These are phyloP conservation scores for Mustela nigripes DNA, from an alignment of 2,113 vertebrate genomes.

Conservation along the genomic window DNA sequence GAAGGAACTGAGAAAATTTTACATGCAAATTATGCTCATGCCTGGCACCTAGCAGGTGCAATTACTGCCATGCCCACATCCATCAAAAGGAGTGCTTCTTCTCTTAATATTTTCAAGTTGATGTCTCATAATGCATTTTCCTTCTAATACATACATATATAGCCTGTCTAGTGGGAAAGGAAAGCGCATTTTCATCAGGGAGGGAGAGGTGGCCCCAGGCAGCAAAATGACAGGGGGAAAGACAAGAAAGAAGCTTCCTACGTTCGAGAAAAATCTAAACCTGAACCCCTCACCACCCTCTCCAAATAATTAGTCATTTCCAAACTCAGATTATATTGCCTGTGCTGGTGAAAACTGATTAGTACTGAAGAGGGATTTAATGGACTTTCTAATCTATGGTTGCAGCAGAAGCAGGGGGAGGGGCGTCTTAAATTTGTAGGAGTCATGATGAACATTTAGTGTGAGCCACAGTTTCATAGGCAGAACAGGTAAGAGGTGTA, in stretches of 20 bases:
- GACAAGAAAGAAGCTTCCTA: background rate
- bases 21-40: slow-evolving; percentile 63
- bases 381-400: slow-evolving; percentile 42
- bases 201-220: background rate
- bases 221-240: background rate
- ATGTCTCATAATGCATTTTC: slow-evolving; percentile 21
- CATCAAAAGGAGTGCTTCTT: background rate
- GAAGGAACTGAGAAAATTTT: slow-evolving; percentile 54
- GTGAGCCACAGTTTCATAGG: background rate
- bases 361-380: slow-evolving; percentile 12
- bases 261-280: slow-evolving; percentile 54
- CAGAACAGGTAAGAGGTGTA: background rate
- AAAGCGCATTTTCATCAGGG: background rate
- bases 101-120: slow-evolving; percentile 34
- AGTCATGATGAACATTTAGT: background rate
- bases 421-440: slow-evolving; percentile 29
- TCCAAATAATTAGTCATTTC: slow-evolving; percentile 63
- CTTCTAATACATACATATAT: background rate
- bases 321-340: slow-evolving; percentile 15
- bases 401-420: background rate
- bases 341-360: slow-evolving; percentile 68
- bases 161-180: background rate
- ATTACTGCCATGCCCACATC: slow-evolving; percentile 32
- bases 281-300: background rate
- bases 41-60: slow-evolving; percentile 11